These are phyloP conservation scores for Siniperca knerii DNA, from an alignment of 2,113 vertebrate genomes.

Conservation along the genomic window DNA sequence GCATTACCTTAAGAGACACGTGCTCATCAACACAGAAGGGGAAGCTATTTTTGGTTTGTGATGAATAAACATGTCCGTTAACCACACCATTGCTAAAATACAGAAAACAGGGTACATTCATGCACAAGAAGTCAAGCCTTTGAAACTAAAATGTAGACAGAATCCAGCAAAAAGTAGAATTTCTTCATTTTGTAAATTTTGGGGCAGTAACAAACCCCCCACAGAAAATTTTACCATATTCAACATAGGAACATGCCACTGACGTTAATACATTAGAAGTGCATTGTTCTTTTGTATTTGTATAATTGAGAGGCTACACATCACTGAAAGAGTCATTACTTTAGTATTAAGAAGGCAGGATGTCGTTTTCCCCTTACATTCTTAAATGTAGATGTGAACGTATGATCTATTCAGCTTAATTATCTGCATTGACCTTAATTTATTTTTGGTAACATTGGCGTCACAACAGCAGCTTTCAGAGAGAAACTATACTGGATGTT, in stretches of 20 bases:
- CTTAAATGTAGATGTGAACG: no score
- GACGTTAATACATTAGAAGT: background rate
- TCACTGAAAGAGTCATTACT: background rate
- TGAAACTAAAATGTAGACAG: background rate
- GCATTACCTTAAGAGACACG: background rate
- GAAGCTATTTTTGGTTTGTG: background rate
- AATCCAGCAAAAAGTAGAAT: background rate
- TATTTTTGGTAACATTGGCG: background rate
- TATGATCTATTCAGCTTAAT: background rate
- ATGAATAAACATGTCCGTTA: background rate
- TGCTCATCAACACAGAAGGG: background rate
- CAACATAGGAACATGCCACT: background rate
- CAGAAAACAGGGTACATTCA: background rate
- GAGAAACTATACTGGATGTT: background rate
- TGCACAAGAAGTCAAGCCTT: background rate
- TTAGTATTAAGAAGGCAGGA: background rate
- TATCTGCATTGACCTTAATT: background rate
- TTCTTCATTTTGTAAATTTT: background rate
- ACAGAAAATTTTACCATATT: background rate
- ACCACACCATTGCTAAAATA: background rate
- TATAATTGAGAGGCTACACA: background rate
- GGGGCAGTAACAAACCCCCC: background rate
- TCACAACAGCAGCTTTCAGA: background rate
- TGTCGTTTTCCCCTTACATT: no score
- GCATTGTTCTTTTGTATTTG: background rate